Evolutionary conservation across 2,113 vertebrate genomes (phyloP).

Genomic region (Pygoscelis adeliae): DNA sequence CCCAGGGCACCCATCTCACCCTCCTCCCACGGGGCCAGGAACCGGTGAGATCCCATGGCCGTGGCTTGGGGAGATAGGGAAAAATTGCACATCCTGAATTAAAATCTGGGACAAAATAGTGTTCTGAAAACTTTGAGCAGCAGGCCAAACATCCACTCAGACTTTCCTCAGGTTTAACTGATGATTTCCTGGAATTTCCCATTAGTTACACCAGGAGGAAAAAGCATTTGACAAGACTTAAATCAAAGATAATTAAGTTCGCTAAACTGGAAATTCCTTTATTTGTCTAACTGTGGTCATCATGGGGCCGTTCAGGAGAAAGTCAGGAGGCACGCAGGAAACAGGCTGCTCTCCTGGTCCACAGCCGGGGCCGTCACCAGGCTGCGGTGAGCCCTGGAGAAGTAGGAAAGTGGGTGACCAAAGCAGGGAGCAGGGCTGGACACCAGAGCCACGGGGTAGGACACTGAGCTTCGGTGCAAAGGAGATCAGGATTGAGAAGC

Average conservation of each 20-base stretch:
- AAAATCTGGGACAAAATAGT: background rate
- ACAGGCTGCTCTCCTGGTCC: background rate
- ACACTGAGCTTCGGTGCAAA: background rate
- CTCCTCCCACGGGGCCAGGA: background rate
- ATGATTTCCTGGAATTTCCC: constrained; percentile 32
- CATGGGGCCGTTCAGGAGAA: background rate
- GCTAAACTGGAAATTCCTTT: background rate
- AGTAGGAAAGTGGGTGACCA: background rate
- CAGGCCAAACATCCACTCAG: background rate
- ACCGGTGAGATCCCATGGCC: background rate
- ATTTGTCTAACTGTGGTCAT: background rate
- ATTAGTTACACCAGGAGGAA: background rate
- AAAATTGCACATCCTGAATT: background rate
- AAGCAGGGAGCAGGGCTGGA: background rate
- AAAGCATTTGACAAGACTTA: background rate
- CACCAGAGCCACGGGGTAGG: background rate
- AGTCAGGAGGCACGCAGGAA: background rate
- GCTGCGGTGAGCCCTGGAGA: background rate
- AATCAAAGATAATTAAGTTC: background rate
- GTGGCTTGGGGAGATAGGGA: background rate
- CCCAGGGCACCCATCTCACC: background rate
- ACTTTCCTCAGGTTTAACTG: background rate
- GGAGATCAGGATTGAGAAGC: background rate
- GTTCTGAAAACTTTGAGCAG: background rate
- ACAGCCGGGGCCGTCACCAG: background rate